Percentiles rank a stretch among this genome's conserved stretches.
Conservation (phyloP, 2,888 invertebrate species). For the Euproctis similis region DNA sequence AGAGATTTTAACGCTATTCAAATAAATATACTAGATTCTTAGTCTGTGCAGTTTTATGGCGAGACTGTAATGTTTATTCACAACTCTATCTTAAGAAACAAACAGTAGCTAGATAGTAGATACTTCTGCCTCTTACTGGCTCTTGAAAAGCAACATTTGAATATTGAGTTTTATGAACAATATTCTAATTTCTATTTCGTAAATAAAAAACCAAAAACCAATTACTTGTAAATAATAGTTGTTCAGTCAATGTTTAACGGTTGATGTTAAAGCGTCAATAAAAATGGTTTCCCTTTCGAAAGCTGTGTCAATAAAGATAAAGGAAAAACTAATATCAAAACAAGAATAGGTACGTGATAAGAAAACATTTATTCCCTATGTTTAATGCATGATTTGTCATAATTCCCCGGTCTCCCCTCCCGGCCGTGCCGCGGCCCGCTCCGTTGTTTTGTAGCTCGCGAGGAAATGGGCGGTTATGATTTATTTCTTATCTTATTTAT, state of each 20-base stretch:
- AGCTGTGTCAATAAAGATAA: constrained; percentile 76
- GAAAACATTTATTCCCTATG: constrained; percentile 77
- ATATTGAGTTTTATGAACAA: no score
- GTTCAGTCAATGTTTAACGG: constrained; percentile 42
- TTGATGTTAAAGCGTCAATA: constrained; percentile 54
- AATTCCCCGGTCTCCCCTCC: constrained; percentile 68
- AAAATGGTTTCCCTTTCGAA: constrained; percentile 58
- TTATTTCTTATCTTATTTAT: constrained; percentile 70
- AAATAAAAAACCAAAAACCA: no score
- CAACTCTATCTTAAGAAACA: constrained; percentile 29
- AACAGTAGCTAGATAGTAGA: constrained; percentile 21
- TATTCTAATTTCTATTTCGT: no score
- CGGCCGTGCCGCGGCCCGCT: no score
- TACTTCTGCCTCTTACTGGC: no score
- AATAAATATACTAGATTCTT: constrained; percentile 65
- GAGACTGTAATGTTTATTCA: constrained; percentile 46
- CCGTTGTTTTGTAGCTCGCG: constrained; percentile 67
- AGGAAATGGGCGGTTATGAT: constrained; percentile 69
- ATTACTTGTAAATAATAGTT: no score
- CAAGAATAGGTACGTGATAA: constrained; percentile 76
- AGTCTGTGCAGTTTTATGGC: constrained; percentile 40
- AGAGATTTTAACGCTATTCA: constrained; percentile 55
- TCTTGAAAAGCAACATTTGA: no score
- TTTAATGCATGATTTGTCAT: constrained; percentile 77
- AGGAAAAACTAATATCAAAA: constrained; percentile 74